Percentiles rank a stretch among this genome's conserved stretches.
phyloP scores from a whole-genome alignment of 2,113 vertebrate genomes.

The Microtus oregoni region DNA sequence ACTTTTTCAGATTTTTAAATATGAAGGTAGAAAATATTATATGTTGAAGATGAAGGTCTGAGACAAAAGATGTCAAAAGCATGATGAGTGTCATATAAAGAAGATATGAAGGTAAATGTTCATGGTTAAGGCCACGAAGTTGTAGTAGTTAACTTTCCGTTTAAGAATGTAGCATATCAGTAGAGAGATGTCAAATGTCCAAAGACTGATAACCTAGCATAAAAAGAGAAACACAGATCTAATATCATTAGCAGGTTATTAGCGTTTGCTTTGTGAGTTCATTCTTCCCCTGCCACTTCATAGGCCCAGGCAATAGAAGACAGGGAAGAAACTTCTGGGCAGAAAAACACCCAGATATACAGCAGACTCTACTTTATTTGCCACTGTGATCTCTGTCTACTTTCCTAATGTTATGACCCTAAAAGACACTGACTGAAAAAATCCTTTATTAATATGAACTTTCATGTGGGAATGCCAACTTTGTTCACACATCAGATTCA shows the following conservation, averaged over 20 bases:
- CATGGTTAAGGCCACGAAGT: neutral
- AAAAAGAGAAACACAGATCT: neutral
- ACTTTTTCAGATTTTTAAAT: neutral
- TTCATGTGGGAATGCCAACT: neutral
- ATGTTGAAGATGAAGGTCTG: neutral
- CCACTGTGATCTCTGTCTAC: neutral
- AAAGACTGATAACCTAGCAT: neutral
- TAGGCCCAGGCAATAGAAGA: neutral
- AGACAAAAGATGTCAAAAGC: neutral
- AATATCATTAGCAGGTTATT: neutral
- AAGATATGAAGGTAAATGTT: neutral
- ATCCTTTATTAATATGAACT: neutral
- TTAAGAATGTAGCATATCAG: neutral
- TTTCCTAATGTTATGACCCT: neutral
- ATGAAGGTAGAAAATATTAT: neutral
- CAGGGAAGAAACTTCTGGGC: neutral
- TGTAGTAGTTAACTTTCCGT: neutral
- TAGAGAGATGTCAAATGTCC: neutral
- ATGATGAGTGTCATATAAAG: neutral
- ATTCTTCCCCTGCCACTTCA: neutral
- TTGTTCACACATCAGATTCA: neutral
- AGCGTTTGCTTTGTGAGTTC: neutral
- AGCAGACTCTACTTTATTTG: neutral
- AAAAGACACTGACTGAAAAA: neutral
- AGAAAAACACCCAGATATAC: neutral